phyloP scores from a whole-genome alignment of 2,888 invertebrate species.

The Nomada ferruginata region DNA sequence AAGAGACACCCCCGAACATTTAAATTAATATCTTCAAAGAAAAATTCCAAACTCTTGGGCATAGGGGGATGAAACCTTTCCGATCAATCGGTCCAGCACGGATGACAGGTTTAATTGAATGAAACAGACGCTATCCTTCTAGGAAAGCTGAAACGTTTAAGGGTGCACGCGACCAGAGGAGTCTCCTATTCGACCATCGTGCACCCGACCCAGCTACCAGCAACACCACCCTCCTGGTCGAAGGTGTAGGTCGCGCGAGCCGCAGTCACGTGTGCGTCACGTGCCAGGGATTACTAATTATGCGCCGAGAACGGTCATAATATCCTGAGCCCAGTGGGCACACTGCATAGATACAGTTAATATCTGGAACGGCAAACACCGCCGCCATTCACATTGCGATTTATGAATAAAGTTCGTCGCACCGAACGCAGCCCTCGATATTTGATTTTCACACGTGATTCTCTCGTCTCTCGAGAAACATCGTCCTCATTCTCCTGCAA shows the following conservation, averaged over 20 bases:
- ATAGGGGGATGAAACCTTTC: conserved; percentile 4
- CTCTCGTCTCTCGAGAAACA: conserved; percentile 23
- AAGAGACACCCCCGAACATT: no score
- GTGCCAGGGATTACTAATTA: conserved; percentile 83
- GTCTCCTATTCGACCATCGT: conserved; percentile 40
- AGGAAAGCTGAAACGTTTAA: conserved; percentile 65
- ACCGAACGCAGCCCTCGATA: conserved; percentile 66
- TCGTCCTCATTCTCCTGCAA: not conserved
- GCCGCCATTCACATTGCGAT: conserved; percentile 71
- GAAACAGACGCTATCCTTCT: conserved; percentile 56
- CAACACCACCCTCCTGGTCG: conserved; percentile 56
- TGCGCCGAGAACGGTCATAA: conserved; percentile 81
- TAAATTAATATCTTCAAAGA: not conserved
- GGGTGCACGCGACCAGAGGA: conserved; percentile 56
- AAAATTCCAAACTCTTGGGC: not conserved
- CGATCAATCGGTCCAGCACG: conserved; percentile 4
- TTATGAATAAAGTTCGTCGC: conserved; percentile 70
- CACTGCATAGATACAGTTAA: conserved; percentile 81
- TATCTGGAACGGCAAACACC: conserved; percentile 80
- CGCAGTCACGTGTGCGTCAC: conserved; percentile 78
- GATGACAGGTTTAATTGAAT: conserved; percentile 59
- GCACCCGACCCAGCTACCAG: conserved; percentile 29
- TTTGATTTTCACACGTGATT: conserved; percentile 81
- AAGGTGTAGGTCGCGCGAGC: conserved; percentile 70
- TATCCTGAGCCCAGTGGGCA: conserved; percentile 76